A percentile compares a stretch with the other conserved stretches of the same genome.
Conservation (phyloP, 2,888 invertebrate genomes). For the Oscheius sp. region DNA sequence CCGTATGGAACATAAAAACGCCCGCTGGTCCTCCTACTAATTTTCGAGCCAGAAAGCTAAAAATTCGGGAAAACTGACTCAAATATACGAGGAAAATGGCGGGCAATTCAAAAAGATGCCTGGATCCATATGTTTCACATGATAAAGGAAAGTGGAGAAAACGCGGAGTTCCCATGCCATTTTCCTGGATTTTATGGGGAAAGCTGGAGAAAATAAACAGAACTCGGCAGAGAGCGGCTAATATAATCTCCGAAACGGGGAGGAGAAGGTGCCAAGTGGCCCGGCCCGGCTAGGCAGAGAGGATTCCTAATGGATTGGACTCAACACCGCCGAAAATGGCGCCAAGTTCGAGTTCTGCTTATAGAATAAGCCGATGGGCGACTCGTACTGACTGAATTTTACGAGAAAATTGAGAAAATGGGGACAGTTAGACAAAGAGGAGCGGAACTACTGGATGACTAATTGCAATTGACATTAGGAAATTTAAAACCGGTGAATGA, state of each 20-base stretch:
- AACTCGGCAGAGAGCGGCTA: background rate
- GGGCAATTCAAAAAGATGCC: too few relatives aligned
- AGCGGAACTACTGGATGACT: too few relatives aligned
- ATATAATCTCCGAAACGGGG: constrained; percentile 5
- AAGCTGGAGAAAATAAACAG: background rate
- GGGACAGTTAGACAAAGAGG: too few relatives aligned
- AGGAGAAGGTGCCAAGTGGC: constrained; percentile 8
- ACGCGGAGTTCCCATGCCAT: background rate
- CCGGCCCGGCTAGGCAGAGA: background rate
- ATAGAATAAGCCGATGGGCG: background rate
- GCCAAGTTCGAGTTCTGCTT: too few relatives aligned
- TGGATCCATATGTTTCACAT: background rate
- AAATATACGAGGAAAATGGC: too few relatives aligned
- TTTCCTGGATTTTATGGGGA: background rate
- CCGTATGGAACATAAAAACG: too few relatives aligned
- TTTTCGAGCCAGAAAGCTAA: too few relatives aligned
- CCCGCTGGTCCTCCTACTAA: too few relatives aligned
- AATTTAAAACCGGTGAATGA: too few relatives aligned
- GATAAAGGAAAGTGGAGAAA: background rate
- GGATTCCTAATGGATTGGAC: constrained; percentile 9
- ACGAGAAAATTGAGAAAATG: too few relatives aligned
- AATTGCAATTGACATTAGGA: too few relatives aligned
- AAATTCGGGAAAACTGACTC: too few relatives aligned
- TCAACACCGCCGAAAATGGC: background rate
- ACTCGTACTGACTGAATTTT: background rate